Percentiles rank a stretch among this genome's conserved stretches.
Conservation (phyloP, 2,797 vertebrate species). For the Tragelaphus eurycerus region DNA sequence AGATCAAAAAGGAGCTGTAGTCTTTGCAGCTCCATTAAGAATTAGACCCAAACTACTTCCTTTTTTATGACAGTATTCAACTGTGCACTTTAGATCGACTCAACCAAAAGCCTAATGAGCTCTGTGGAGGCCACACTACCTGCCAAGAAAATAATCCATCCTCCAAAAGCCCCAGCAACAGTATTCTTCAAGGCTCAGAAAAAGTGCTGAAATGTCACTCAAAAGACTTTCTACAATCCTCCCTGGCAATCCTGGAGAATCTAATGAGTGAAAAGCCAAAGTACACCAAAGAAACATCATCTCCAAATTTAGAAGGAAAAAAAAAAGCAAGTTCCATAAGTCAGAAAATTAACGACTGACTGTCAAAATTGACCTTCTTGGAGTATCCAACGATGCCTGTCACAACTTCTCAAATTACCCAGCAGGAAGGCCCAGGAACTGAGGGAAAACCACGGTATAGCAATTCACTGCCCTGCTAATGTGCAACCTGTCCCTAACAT, state of each 20-base stretch:
- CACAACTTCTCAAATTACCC: constrained; percentile 17
- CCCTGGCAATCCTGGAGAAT: not conserved
- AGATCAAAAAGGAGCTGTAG: constrained; percentile 64
- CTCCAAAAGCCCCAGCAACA: constrained; percentile 27
- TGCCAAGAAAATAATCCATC: constrained; percentile 48
- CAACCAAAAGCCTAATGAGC: constrained; percentile 60
- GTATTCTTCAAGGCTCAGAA: not conserved
- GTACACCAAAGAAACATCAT: not conserved
- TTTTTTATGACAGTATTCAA: constrained; percentile 64
- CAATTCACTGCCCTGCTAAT: not conserved
- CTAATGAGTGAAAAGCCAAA: constrained; percentile 10
- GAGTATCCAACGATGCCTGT: constrained; percentile 26
- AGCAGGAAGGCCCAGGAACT: not conserved
- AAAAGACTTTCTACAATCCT: not conserved
- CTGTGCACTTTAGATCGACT: constrained; percentile 53
- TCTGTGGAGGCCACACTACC: constrained; percentile 5
- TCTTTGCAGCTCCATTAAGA: constrained; percentile 58
- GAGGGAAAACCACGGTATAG: not conserved
- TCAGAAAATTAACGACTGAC: constrained; percentile 51
- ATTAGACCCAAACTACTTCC: constrained; percentile 39
- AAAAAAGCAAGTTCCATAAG: not conserved
- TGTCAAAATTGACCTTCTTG: constrained; percentile 46
- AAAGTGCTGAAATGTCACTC: not conserved
- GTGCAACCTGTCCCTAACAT: not conserved
- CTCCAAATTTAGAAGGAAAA: constrained; percentile 36